Evolutionary conservation across 2,888 invertebrate genomes (phyloP), one percentile per base, ranked within the genome.

Genomic region (Drepanosiphum platanoidis): DNA sequence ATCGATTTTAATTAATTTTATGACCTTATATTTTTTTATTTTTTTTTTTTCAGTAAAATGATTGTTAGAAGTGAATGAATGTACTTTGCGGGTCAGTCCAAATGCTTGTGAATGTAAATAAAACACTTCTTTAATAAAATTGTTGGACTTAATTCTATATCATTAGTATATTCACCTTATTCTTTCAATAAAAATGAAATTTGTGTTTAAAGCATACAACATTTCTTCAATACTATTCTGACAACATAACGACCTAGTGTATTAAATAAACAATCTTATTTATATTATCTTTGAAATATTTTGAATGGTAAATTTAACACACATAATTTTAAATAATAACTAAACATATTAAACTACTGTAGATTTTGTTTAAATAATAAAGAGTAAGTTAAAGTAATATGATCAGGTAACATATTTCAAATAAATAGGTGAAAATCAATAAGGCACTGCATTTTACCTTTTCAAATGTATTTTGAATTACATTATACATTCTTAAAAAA

Each of bases 21-120:
- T 32, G 13, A 7, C 34, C n/a, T n/a, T n/a, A n/a, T n/a, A 74
- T 27, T 30, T 42, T 74, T 32, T 66, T 79, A 64, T 18, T 58
- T 84, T 72, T n/a, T 83, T 77, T 84, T 75, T 84, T 84, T 58
- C 66, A 84, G 83, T 84, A 84, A 84, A 75, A 64, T 84, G 61
- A 83, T 68, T 18, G 42, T 74, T 74, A 64, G 83, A 75, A 77
- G 83, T 84, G 83, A 46, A 52, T 75, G 36, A 75, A 75, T 68
- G 34, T 68, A 84, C 64, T 66, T 83, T 83, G 3, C 75, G 52
- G 27, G 4, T 36, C 68, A 66, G 30, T 68, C 18, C 8, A 46
- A 36, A 75, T 84, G 52, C 75, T 84, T 84, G 68, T 75, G 15
- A 83, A 84, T 84, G 83, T 84, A 77, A 83, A 75, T 83, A 83